These are phyloP conservation scores for Rhynchomys soricoides DNA, from an alignment of 2,113 vertebrate genomes.

Conservation along the genomic window DNA sequence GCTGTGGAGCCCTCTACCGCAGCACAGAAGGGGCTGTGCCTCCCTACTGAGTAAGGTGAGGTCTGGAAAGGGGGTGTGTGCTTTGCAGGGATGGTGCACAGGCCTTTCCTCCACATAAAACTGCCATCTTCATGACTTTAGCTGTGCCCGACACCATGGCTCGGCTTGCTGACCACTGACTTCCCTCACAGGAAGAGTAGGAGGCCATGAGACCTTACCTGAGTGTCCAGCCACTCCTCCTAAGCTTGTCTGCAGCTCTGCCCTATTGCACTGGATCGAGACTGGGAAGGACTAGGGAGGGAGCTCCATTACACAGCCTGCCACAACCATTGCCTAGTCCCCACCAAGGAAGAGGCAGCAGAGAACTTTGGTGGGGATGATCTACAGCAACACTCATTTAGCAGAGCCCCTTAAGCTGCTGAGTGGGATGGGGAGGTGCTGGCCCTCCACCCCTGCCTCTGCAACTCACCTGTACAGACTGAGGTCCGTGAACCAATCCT, in stretches of 20 bases:
- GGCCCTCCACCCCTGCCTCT: fast-evolving
- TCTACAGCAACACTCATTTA: no score
- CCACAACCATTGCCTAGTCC: no score
- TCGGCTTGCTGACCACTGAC: neutral
- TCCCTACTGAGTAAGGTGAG: neutral
- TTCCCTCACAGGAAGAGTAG: neutral
- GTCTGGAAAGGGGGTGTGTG: neutral
- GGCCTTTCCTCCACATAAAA: neutral
- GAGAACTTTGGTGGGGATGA: neutral
- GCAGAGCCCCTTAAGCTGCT: no score
- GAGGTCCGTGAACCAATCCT: slow-evolving; percentile 95
- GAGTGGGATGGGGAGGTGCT: neutral
- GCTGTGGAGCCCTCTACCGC: neutral
- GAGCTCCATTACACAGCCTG: neutral
- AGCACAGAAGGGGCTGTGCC: neutral
- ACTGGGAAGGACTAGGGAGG: neutral
- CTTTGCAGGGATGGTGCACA: neutral
- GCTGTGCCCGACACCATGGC: neutral
- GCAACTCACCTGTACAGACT: slow-evolving; percentile 91
- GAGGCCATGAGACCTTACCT: neutral
- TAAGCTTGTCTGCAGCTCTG: neutral
- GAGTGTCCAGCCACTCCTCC: neutral
- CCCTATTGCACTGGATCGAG: neutral
- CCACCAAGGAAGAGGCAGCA: neutral
- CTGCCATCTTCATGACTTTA: neutral